These are phyloP conservation scores for Cyrtodaria siliqua DNA, from an alignment of 2,888 invertebrate species.

Conservation along the genomic window DNA sequence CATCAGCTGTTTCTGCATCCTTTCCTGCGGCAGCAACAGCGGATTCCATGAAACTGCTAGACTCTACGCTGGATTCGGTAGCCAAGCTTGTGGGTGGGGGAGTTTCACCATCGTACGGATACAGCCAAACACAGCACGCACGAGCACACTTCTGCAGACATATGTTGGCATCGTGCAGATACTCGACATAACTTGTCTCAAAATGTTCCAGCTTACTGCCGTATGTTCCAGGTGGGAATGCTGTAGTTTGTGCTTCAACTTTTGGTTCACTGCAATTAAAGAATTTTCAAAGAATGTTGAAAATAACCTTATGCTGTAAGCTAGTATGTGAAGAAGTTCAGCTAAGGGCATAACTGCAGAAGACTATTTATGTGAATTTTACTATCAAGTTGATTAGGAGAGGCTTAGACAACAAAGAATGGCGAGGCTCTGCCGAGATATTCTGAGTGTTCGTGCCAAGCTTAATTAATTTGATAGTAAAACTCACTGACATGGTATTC, in stretches of 20 bases:
- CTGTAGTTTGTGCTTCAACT: slow-evolving; percentile 40
- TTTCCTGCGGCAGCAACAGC: slow-evolving; percentile 8
- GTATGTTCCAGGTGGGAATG: slow-evolving; percentile 63
- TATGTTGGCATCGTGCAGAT: slow-evolving; percentile 93
- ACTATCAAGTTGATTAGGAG: too few species aligned
- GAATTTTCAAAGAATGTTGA: not conserved
- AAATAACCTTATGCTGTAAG: too few species aligned
- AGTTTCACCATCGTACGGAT: slow-evolving; percentile 91
- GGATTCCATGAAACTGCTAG: too few species aligned
- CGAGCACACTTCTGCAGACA: slow-evolving; percentile 91
- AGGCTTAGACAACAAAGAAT: too few species aligned
- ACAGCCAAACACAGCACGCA: slow-evolving; percentile 93
- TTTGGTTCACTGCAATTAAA: slow-evolving; percentile 44
- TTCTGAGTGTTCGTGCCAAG: too few species aligned
- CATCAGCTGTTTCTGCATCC: not conserved
- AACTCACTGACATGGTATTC: too few species aligned
- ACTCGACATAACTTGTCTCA: slow-evolving; percentile 87
- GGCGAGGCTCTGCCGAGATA: too few species aligned
- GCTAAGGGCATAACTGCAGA: too few species aligned
- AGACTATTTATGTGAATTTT: not conserved
- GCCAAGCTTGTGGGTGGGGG: slow-evolving; percentile 80
- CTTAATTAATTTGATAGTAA: too few species aligned
- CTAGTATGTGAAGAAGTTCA: too few species aligned
- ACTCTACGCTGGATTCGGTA: slow-evolving; percentile 10
- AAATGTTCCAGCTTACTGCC: slow-evolving; percentile 75